Conservation (phyloP, 1,140 invertebrate genomes). For the Drosophila pruinosa region DNA sequence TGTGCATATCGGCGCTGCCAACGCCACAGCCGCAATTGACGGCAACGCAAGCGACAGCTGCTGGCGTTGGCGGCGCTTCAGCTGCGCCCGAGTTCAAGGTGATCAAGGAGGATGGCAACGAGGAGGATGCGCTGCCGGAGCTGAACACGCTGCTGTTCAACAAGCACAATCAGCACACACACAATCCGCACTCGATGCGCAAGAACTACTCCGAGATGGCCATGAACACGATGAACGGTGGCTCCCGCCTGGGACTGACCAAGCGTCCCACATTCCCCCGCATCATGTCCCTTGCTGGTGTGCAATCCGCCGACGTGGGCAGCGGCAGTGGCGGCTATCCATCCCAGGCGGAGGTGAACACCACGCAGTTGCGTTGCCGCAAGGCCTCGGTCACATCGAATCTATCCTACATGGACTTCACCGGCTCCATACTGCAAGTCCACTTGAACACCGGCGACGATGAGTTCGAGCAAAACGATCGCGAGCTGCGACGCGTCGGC, state of each 20-base stretch:
- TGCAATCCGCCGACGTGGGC: conserved; percentile 63
- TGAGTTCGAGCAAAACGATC: conserved; percentile 80
- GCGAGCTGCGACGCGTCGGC: conserved; percentile 74
- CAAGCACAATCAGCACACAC: conserved; percentile 47
- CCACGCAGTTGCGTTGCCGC: conserved; percentile 82
- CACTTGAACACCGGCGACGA: conserved; percentile 84
- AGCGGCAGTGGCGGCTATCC: conserved; percentile 55
- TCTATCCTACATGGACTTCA: conserved; percentile 88
- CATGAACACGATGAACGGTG: conserved; percentile 82
- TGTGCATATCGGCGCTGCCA: conserved; percentile 80
- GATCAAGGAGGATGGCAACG: conserved; percentile 82
- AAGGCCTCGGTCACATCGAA: conserved; percentile 88
- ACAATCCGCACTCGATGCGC: conserved; percentile 60
- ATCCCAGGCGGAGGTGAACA: conserved; percentile 70
- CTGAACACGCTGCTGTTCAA: conserved; percentile 79
- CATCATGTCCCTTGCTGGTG: conserved; percentile 78
- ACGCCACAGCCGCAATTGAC: conserved; percentile 64
- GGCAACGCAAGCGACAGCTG: conserved; percentile 15
- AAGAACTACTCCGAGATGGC: conserved; percentile 82
- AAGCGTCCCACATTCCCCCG: conserved; percentile 81
- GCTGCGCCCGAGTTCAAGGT: conserved; percentile 65
- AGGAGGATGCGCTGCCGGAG: conserved; percentile 83
- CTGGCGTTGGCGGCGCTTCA: conserved; percentile 16
- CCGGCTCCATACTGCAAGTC: conserved; percentile 87
- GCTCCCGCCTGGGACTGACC: conserved; percentile 61